Evolutionary conservation across 1,140 invertebrate genomes (phyloP), one percentile per base, ranked within the genome.

Genomic region (Chrysomallon squamiferum): DNA sequence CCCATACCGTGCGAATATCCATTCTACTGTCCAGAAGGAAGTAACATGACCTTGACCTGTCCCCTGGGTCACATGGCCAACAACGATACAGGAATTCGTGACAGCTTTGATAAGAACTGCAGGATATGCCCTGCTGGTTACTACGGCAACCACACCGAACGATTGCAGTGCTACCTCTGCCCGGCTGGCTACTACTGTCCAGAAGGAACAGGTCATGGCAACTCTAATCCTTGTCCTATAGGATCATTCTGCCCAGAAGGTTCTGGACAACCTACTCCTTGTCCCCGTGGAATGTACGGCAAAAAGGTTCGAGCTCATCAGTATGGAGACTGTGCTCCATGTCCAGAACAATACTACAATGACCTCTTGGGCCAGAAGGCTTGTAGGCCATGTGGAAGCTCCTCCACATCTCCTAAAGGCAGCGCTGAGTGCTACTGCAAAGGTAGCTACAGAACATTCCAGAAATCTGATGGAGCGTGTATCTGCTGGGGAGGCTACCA

Each of bases 131-230:
- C 80, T 13, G 66, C 70, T n/a, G 82, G 82, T 47, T 75, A 73
- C 15, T 84, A 84, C 65, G 80, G 80, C 29, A 81, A 84, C 61
- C 59, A 73, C 38, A 76, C 79, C 27, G 72, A 74, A 22, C 52
- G 79, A 11, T 57, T 64, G 9, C 20, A 56, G 11, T 84, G 82
- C 61, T 62, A 74, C 33, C 62, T 74, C 2, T 84, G 82, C 60
- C 82, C 81, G 4, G 73, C 72, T 20, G 82, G 82, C 4, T 84
- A 76, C 65, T 83, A 79, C 66, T 84, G 82, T 61, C 81, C 81
- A 9, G 72, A 41, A n/a, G 79, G 78, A 13, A 82, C 81, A 4
- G 74, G 73, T 7, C 68, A 80, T 69, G 76, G 75, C 29, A 72
- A 76, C 15, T 56, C 68, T 9, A 74, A 79, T 38, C 73, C 77